Evolutionary conservation across 2,797 vertebrate genomes (phyloP), one percentile per base, ranked within the genome.

Genomic region (Oophaga sylvatica): DNA sequence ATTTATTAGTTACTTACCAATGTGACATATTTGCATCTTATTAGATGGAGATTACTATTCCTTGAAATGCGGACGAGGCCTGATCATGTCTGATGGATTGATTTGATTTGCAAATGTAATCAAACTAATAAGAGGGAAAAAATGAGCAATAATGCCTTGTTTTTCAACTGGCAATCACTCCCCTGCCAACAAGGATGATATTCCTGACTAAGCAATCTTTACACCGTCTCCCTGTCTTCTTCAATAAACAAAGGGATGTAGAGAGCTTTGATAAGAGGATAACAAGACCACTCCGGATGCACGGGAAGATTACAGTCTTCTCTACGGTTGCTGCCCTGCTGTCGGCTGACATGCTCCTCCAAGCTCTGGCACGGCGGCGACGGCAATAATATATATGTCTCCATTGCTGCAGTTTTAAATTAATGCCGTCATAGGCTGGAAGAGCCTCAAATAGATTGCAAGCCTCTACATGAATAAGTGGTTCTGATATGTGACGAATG

Each of bases 51-150:
- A 99, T 98, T 98, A 97, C 96, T 96, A 96, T 95, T 97, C 96
- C 95, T 96, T 97, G 96, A 97, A 96, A 97, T 97, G 96, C 96
- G 95, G 95, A 97, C 96, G 96, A 94, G 95, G 96, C 95, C 96
- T 96, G 95, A 95, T 97, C 96, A 96, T 95, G 96, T 96, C 96
- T 97, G 97, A 99, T 97, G 97, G 97, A 98, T 98, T 96, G 97
- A 98, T 99, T 98, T 99, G 98, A 99, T 99, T 99, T 99, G 97
- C 97, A 97, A 99, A 99, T 99, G 97, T 97, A 98, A 99, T 99
- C 97, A 99, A 97, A 97, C 97, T 98, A 98, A 99, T 97, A 97
- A 97, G 96, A 97, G 96, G 96, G 96, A 95, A 96, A 96, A 96
- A 96, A 97, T 96, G 96, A 96, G 96, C 95, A 95, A 96, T 97